Percentiles rank a stretch among this genome's conserved stretches.
phyloP scores from a whole-genome alignment of 1,140 invertebrate genomes.

The Orchesella cincta region DNA sequence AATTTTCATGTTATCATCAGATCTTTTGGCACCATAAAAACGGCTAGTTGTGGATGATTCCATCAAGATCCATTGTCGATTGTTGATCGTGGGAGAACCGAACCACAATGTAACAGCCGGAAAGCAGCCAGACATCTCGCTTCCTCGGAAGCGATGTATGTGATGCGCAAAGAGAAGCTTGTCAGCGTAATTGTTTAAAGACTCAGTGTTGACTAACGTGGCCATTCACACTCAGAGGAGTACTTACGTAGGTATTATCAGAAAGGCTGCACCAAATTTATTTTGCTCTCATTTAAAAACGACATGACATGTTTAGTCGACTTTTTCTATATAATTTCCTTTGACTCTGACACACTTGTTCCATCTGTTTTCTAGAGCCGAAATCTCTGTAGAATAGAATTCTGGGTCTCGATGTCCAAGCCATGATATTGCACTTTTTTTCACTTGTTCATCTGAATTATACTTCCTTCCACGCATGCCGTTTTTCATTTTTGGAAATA shows the following conservation, averaged over 20 bases:
- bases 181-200: too few relatives aligned
- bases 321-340: conserved; percentile 22
- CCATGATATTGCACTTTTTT: conserved; percentile 4
- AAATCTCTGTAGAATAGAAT: conserved; percentile 26
- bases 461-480: conserved; percentile 27
- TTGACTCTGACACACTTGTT: conserved; percentile 10
- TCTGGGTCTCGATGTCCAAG: neutral
- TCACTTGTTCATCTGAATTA: neutral
- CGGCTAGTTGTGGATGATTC: too few relatives aligned
- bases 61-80: too few relatives aligned
- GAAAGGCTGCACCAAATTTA: neutral
- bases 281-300: neutral
- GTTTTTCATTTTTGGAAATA: conserved; percentile 50
- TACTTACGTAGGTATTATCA: neutral
- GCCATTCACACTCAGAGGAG: too few relatives aligned
- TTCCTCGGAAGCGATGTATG: too few relatives aligned
- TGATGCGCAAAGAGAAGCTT: too few relatives aligned
- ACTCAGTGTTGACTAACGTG: too few relatives aligned
- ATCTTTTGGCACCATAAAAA: too few relatives aligned
- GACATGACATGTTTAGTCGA: neutral
- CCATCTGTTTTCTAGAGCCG: conserved; percentile 15
- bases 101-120: too few relatives aligned
- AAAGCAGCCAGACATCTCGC: too few relatives aligned
- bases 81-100: too few relatives aligned
- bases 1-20: too few relatives aligned